Evolutionary conservation across 2,113 vertebrate species (phyloP).

Genomic region (Ahaetulla prasina): DNA sequence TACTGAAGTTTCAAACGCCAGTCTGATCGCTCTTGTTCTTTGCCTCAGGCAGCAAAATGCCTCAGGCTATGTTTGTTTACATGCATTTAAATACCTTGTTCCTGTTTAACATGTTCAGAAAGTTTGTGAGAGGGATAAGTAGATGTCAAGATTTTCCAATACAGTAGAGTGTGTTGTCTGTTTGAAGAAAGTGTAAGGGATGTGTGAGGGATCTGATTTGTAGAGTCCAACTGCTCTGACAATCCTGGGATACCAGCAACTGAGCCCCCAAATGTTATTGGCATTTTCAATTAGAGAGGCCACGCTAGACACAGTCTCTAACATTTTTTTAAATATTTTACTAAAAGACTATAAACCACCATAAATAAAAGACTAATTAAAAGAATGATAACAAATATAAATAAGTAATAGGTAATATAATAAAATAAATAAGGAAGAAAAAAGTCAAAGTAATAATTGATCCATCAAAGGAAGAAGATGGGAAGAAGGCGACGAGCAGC

Average conservation of each 20-base stretch:
- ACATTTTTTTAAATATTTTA: neutral
- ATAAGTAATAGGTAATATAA: neutral
- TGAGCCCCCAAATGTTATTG: neutral
- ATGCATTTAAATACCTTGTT: neutral
- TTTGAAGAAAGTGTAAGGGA: neutral
- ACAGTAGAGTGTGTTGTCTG: neutral
- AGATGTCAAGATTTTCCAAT: neutral
- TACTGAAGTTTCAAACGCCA: neutral
- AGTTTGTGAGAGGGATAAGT: neutral
- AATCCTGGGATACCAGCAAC: neutral
- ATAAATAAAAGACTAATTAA: neutral
- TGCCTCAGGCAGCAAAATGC: neutral
- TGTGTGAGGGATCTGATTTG: neutral
- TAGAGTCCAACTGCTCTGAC: neutral
- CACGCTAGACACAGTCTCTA: neutral
- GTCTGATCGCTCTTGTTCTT: neutral
- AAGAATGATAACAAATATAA: neutral
- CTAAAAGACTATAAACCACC: neutral
- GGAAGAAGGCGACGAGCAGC: neutral
- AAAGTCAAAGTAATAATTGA: neutral
- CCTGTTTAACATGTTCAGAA: neutral
- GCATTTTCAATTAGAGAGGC: neutral
- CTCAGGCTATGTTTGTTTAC: neutral
- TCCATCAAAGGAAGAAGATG: neutral
- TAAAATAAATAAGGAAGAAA: neutral